Conservation (phyloP, 2,113 vertebrate genomes). For the Antennarius striatus region DNA sequence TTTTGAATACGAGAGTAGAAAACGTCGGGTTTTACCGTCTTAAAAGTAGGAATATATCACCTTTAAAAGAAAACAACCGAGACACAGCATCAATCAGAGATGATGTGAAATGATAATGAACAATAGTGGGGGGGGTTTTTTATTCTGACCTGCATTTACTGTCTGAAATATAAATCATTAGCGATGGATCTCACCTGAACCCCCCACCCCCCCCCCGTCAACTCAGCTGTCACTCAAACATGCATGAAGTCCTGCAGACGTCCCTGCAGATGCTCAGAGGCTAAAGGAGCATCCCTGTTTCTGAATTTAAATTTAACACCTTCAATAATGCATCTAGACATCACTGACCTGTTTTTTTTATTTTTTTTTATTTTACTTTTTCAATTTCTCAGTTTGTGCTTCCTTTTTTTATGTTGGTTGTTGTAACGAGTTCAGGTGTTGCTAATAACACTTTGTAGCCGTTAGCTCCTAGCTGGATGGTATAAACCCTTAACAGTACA, state of each 20-base stretch:
- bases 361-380: too few relatives aligned
- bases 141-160: constrained; percentile 9
- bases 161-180: constrained; percentile 39
- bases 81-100: not conserved
- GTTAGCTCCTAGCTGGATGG: not conserved
- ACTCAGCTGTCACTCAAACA: constrained; percentile 51
- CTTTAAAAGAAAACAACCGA: too few relatives aligned
- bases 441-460: not conserved
- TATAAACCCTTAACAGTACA: not conserved
- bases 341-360: too few relatives aligned
- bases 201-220: constrained; percentile 29
- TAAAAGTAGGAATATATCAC: too few relatives aligned
- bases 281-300: not conserved
- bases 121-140: not conserved
- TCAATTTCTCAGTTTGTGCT: too few relatives aligned
- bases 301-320: constrained; percentile 19
- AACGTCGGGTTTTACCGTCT: too few relatives aligned
- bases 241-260: not conserved
- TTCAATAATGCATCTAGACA: constrained; percentile 39
- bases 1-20: too few relatives aligned
- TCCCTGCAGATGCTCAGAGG: constrained; percentile 17
- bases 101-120: constrained; percentile 12
- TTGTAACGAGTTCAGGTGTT: too few relatives aligned
- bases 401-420: too few relatives aligned
- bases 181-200: constrained; percentile 1